phyloP scores from a whole-genome alignment of 2,888 invertebrate species.

The Pteria penguin region DNA sequence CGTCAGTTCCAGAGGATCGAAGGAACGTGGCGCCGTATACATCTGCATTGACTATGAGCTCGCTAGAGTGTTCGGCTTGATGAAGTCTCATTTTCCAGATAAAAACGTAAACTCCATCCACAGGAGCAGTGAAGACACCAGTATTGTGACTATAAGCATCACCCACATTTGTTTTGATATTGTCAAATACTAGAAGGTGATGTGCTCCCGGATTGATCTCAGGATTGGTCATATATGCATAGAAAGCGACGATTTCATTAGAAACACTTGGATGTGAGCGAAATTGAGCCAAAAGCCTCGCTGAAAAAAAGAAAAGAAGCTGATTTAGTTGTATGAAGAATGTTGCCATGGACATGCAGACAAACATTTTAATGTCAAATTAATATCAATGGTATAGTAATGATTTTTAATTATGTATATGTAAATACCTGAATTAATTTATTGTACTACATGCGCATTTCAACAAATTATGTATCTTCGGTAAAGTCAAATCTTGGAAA shows the following conservation, averaged over 20 bases:
- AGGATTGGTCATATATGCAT: conserved; percentile 18
- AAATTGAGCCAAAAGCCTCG: not conserved
- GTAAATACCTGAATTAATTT: no score
- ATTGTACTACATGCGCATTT: no score
- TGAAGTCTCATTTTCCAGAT: not conserved
- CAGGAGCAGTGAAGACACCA: conserved; percentile 8
- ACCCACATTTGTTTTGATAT: not conserved
- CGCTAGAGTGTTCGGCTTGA: not conserved
- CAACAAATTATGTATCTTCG: no score
- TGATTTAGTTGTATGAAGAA: not conserved
- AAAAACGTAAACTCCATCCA: conserved; percentile 14
- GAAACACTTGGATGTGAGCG: not conserved
- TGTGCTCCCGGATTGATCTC: not conserved
- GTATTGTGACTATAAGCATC: not conserved
- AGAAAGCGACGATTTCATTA: conserved; percentile 15
- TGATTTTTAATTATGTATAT: no score
- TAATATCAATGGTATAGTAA: no score
- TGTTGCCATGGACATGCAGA: no score
- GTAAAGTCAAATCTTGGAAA: no score
- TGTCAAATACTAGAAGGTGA: conserved; percentile 3
- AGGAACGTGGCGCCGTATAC: not conserved
- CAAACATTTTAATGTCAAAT: no score
- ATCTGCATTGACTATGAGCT: conserved; percentile 9
- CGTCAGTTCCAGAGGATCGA: not conserved
- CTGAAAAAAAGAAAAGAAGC: not conserved